Evolutionary conservation across 2,888 invertebrate species (phyloP).

Genomic region (Gymnocheta viridis): DNA sequence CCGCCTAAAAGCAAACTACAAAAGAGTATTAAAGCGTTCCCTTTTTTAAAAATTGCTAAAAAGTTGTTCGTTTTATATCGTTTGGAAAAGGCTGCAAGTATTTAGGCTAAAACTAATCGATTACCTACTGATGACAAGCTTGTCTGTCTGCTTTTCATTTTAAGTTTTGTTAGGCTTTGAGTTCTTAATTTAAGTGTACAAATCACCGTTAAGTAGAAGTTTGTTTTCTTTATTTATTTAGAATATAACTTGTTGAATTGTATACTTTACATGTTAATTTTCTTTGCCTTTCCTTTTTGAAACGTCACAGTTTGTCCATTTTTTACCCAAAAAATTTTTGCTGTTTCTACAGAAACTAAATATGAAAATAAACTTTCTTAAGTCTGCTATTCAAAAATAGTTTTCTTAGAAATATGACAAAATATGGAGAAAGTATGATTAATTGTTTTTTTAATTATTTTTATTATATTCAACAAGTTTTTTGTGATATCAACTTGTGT

Average conservation of each 20-base stretch:
- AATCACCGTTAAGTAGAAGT: too few species aligned
- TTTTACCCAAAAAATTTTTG: neutral
- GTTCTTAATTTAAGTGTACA: neutral
- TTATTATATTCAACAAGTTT: constrained; percentile 23
- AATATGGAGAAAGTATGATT: neutral
- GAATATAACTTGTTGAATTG: neutral
- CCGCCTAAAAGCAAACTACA: too few species aligned
- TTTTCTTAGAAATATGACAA: neutral
- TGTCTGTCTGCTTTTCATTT: too few species aligned
- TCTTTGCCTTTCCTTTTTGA: neutral
- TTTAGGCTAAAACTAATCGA: too few species aligned
- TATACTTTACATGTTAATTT: neutral
- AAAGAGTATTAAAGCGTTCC: neutral
- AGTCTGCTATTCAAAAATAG: neutral
- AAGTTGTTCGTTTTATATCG: too few species aligned
- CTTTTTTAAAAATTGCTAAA: too few species aligned
- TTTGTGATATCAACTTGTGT: neutral
- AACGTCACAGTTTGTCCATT: constrained; percentile 4
- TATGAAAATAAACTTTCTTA: neutral
- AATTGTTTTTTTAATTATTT: neutral
- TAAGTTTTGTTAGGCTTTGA: neutral
- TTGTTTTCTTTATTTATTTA: neutral
- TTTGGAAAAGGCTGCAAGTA: too few species aligned
- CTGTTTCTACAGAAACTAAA: neutral
- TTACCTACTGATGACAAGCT: too few species aligned